Percentiles rank a stretch among this genome's conserved stretches.
Evolutionary conservation across 2,888 invertebrate genomes (phyloP).

Genomic region (Adelognathus sp.): DNA sequence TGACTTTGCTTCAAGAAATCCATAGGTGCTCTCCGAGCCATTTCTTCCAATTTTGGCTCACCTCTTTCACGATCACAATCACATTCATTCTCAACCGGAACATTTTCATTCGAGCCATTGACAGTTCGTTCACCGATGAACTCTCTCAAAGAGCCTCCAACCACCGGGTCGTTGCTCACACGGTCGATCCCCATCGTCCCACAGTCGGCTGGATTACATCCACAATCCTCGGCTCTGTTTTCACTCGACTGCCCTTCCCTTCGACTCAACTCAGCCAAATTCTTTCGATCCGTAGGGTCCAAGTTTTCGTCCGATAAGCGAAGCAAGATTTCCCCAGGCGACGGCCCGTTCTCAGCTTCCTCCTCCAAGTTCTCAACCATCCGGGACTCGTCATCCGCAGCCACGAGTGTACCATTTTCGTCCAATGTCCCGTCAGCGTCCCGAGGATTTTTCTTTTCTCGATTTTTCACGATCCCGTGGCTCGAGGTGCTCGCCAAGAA

Average conservation of each 20-base stretch:
- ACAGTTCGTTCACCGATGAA: too few species aligned
- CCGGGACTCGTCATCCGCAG: not conserved
- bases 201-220: not conserved
- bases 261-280: not conserved
- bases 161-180: too few species aligned
- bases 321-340: not conserved
- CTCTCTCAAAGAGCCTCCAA: too few species aligned
- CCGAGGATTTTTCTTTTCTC: conserved; percentile 6
- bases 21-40: not conserved
- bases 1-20: not conserved
- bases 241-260: not conserved
- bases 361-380: not conserved
- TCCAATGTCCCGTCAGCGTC: conserved; percentile 10
- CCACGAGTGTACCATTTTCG: not conserved
- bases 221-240: not conserved
- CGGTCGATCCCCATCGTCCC: too few species aligned
- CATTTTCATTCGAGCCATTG: too few species aligned
- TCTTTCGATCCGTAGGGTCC: not conserved
- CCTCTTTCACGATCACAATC: too few species aligned
- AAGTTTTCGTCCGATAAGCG: not conserved
- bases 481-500: conserved; percentile 1
- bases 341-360: not conserved
- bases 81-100: too few species aligned
- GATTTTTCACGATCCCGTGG: not conserved
- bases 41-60: not conserved